Evolutionary conservation across 2,797 vertebrate genomes (phyloP).

Genomic region (Catharus ustulatus): DNA sequence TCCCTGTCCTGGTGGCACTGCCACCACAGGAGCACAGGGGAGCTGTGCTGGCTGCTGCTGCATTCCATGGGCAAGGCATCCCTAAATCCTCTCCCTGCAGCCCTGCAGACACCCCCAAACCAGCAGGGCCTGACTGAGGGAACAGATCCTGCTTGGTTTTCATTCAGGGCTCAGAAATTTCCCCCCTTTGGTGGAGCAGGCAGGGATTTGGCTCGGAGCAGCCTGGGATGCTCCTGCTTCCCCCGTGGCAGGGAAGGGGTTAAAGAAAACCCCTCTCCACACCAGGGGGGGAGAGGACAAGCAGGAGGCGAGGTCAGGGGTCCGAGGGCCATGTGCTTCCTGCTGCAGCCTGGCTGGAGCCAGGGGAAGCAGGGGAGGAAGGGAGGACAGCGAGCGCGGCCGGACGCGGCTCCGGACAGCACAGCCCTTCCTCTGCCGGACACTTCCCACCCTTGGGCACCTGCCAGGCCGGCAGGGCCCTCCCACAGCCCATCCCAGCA

Average conservation of each 20-base stretch:
- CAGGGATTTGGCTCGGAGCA: not conserved
- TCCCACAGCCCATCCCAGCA: not conserved
- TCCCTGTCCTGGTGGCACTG: not conserved
- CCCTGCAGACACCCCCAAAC: not conserved
- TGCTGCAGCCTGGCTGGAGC: conserved; percentile 24
- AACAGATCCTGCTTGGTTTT: not conserved
- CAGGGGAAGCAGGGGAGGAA: conserved; percentile 50
- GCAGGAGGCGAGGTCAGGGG: conserved; percentile 35
- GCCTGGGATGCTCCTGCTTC: not conserved
- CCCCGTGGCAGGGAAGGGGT: not conserved
- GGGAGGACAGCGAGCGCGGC: not conserved
- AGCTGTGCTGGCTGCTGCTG: not conserved
- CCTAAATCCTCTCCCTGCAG: not conserved
- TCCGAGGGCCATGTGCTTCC: conserved; percentile 53
- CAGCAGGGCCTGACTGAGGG: not conserved
- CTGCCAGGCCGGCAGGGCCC: not conserved
- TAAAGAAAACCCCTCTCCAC: not conserved
- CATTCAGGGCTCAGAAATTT: not conserved
- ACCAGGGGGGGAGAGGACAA: not conserved
- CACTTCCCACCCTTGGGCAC: not conserved
- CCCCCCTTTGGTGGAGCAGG: accelerated
- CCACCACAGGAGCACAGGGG: not conserved
- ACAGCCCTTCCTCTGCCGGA: conserved; percentile 56
- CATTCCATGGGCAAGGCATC: not conserved
- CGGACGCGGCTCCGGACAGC: conserved; percentile 33